Base-by-base conservation (phyloP, 2,113 vertebrate species). In the Parus major region DNA sequence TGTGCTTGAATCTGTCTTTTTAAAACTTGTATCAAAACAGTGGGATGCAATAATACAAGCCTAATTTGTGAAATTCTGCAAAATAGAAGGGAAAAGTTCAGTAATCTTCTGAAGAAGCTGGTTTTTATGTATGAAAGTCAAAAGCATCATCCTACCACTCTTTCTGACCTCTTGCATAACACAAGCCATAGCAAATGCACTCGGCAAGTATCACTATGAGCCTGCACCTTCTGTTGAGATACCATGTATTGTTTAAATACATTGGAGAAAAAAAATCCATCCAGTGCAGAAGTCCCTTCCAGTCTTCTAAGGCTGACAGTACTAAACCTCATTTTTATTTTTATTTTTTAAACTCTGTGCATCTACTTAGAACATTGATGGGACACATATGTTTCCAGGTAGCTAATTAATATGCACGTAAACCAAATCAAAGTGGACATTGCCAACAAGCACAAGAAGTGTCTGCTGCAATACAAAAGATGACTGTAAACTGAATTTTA, bases 11-110 rank as follows among this genome's bases (percentile, higher is more conserved):
- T 92, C 65, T 95, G 78, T 35, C 50, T 86, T 95, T 96, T 72
- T 68, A 59, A 88, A 83, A 44, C 33, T 73, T 88, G 72, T 88
- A 83, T 73, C 72, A 90, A 93, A 94, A 86, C 82, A 95, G 76
- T 77, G 47, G 35, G 50, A 90, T 86, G 44, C 72, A 84, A 56
- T 70, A 83, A 88, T 52, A 80, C 28, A 44, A 61, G 33, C 17
- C 33, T 77, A 92, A 93, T 86, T 86, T 75, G 29, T 57, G 81
- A 91, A 89, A 89, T 76, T 84, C 65, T 78, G 36, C 36, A 80
- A 76, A 78, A 73, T 15, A 53, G 15, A 91, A 73, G 12, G 49
- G 13, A 72, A 50, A 42, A 59, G 18, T 61, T 79, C 33, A 52
- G 10, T 66, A 66, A 44, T 27, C 46, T 92, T 81, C 52, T 88